Base-by-base conservation (phyloP, 2,113 vertebrate species). In the Phainopepla nitens region DNA sequence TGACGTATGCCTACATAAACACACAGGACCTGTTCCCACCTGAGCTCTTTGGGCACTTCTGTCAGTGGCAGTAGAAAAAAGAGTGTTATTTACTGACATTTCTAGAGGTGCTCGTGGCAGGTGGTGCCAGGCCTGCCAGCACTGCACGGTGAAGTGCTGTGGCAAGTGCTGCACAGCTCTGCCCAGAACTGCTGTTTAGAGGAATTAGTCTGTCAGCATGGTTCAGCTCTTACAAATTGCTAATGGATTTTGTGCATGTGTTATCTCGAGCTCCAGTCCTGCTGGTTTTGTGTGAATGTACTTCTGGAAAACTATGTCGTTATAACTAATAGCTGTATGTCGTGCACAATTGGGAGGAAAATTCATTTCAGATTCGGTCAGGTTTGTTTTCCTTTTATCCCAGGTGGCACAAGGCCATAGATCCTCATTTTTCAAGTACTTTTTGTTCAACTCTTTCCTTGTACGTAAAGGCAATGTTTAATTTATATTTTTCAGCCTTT, bases 161-260 rank as follows among this genome's bases (percentile, higher is more conserved):
- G 15, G 47, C 0, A 2, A 61, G 50, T 4, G 1, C 41, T 53
- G 11, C 44, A 60, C 29, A 25, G 41, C 64, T 76, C 54, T 82
- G 60, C 36, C 60, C 72, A 68, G 49, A 89, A 27, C 31, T 64
- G 50, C 3, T 58, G 35, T 81, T 4, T 1, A 75, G 77, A 89
- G 35, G 53, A 89, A 96, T 92, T 86, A 90, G 53, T 41, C 72
- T 91, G 72, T 91, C 87, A 87, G 27, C 65, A 71, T 20, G 61
- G 80, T 27, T 94, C 73, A 68, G 49, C 36, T 78, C 65, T 89
- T 56, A 79, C 44, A 93, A 80, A 91, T 82, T 71, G 53, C 69
- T 86, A 71, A 83, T 92, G 80, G 82, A 70, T 92, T 90, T 62
- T 93, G 33, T 83, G 56, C 51, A 60, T 91, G 80, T 81, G 72